Evolutionary conservation across 2,113 vertebrate genomes (phyloP).

Genomic region (Bothrops jararaca): DNA sequence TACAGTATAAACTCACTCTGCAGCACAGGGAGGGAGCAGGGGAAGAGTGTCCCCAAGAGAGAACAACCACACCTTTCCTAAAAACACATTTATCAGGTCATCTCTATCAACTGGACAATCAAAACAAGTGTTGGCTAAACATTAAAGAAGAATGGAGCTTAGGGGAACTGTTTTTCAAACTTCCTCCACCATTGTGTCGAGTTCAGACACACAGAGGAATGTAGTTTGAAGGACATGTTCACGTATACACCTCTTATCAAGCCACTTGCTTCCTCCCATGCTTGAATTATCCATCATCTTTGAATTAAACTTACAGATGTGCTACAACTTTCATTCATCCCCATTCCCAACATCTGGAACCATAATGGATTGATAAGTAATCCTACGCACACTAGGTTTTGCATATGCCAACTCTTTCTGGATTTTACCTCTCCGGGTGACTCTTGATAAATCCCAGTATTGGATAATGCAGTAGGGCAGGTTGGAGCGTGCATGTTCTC

Average conservation of each 20-base stretch:
- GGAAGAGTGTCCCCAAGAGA: neutral
- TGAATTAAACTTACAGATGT: neutral
- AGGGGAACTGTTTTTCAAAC: neutral
- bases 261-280: neutral
- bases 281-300: neutral
- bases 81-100: neutral
- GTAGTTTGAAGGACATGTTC: neutral
- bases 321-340: neutral
- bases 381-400: neutral
- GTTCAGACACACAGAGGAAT: neutral
- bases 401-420: neutral
- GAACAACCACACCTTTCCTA: neutral
- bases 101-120: slow-evolving; percentile 9
- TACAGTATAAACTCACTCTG: slow-evolving; percentile 8
- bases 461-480: no score
- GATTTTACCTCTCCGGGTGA: neutral
- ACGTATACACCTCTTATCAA: no score
- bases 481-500: neutral
- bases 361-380: neutral
- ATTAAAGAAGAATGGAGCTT: neutral
- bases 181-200: neutral
- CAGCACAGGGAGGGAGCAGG: neutral
- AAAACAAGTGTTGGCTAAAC: slow-evolving; percentile 9
- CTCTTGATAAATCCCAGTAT: neutral
- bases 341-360: neutral